Base-by-base conservation (phyloP, 2,888 invertebrate species). In the Plebejus anna region DNA sequence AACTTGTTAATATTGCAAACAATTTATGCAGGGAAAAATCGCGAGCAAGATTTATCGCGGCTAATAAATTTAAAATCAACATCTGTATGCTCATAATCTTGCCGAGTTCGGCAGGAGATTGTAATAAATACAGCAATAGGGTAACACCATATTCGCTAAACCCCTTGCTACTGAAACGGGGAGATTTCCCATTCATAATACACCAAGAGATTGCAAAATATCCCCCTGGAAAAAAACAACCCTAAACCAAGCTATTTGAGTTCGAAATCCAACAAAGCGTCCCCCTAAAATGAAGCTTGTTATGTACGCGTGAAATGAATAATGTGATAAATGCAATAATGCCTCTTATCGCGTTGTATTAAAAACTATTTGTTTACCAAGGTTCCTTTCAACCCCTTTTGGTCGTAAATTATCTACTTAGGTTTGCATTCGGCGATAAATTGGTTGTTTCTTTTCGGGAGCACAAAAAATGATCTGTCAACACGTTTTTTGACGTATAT, bases 371-470 rank as follows among this genome's bases (percentile, higher is more conserved):
- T 83, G 83, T 78, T 75, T 77, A 76, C 71, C 47, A 66, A 57
- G 77, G 72, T 78, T 79, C 77, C 77, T 77, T 75, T 78, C 76
- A 78, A 86, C 88, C 88, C 90, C 90, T 86, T 89, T 88, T 87
- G 86, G 82, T 86, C 89, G 87, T 92, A 92, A 91, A 90, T 92
- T 91, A 90, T 91, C 87, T 89, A 88, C 88, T 92, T 90, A 87
- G 85, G 87, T 87, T 89, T 88, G 84, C 85, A 86, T 89, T 89
- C 86, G 87, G 84, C 88, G 90, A 90, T 89, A 90, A 90, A 89
- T 92, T 91, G 88, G 84, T 88, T 87, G 87, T 87, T 87, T 85
- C 88, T 87, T 83, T 84, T 83, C 84, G 81, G 83, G 82, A 81
- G 81, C 77, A 79, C 83, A 82, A 83, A 81, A 84, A 87, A 85